Base-by-base conservation (phyloP, 2,113 vertebrate genomes). In the Brienomyrus longianalis region DNA sequence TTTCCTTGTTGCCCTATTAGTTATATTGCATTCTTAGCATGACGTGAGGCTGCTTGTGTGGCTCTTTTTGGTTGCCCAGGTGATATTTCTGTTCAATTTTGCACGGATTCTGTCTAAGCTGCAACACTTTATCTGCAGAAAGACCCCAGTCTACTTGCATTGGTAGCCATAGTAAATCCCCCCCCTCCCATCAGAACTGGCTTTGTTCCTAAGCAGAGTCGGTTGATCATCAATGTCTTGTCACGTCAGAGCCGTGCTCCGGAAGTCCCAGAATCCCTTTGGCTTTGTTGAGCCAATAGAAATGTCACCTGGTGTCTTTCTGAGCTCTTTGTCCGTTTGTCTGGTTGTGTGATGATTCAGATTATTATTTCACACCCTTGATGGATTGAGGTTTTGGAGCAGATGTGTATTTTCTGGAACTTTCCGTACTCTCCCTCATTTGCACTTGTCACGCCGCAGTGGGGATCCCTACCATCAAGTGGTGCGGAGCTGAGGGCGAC, bases 401-500 rank as follows among this genome's bases (percentile, higher is more conserved):
- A 35, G 31, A 19, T 11, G 9, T 66, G n/a, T 66, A 27, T 66
- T 66, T 27, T 19, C 70, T 77, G 70, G 13, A 5, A 17, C 15
- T 5, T 74, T 39, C 70, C 70, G 2, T 17, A 15, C 35, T 15
- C 70, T 77, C 70, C 43, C 8, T 83, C 80, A 48, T 77, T 39
- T 86, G 39, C 39, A 39, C 39, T 39, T 1, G 2, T 39, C 39
- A 39, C 39, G 39, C 39, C 39, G 39, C 92, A 99, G 98, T 99
- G 92, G 98, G 98, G 43, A 99, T 99, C 91, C 98, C 98, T 1
- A 98, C 97, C 11, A 99, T 99, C 91, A 97, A 98, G 92, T 99
- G 98, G 98, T 99, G 98, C 0, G 98, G 98, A 0, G 98, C 98
- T 0, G 98, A 99, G 94, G 98, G 98, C 0, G 98, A 99, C 94